These are phyloP conservation scores for Arvicanthis niloticus DNA, from an alignment of 2,113 vertebrate genomes.

Conservation along the genomic window DNA sequence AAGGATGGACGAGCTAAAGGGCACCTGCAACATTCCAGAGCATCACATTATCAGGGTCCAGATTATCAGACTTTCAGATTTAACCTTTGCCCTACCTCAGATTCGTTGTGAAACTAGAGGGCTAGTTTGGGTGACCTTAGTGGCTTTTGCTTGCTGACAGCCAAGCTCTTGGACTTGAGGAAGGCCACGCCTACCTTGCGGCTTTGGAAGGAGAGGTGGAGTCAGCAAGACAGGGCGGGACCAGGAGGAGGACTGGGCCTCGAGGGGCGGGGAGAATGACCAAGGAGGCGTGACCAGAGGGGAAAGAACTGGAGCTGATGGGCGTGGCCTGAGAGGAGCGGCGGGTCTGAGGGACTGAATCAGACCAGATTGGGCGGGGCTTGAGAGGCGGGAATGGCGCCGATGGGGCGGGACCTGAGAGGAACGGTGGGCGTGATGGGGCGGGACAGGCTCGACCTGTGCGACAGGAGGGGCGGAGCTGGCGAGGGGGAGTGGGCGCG, in stretches of 20 bases:
- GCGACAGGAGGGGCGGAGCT: not conserved
- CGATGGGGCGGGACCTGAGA: not conserved
- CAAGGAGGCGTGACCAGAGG: not conserved
- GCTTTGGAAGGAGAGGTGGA: not conserved
- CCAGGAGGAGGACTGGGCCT: not conserved
- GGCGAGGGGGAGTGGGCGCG: not conserved
- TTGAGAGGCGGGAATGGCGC: not conserved
- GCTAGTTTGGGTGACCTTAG: too few species aligned
- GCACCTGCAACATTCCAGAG: not conserved
- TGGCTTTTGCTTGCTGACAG: accelerated
- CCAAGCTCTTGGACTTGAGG: too few species aligned
- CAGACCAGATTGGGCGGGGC: not conserved
- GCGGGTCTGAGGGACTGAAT: not conserved
- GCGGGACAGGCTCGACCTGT: not conserved
- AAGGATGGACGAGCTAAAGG: not conserved
- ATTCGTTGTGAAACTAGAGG: not conserved
- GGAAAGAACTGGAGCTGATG: not conserved
- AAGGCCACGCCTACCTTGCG: not conserved
- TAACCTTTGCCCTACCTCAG: not conserved
- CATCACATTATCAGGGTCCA: not conserved
- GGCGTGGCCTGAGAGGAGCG: not conserved
- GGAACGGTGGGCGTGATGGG: not conserved
- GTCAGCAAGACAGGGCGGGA: not conserved
- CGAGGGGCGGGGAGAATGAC: not conserved
- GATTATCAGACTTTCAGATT: not conserved